Conservation (phyloP, 2,888 invertebrate species). For the Eilema depressum region DNA sequence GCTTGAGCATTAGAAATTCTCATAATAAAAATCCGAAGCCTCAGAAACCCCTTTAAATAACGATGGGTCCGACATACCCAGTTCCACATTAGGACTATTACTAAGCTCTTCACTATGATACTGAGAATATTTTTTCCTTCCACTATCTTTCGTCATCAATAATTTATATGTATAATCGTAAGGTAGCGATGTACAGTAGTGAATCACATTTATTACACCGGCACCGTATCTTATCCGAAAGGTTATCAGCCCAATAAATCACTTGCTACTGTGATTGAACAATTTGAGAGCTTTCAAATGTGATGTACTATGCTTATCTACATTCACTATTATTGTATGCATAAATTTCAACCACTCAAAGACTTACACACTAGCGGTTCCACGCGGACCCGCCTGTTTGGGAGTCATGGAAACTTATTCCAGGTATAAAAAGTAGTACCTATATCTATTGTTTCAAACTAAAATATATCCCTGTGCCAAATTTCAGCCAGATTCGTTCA, state of each 20-base stretch:
- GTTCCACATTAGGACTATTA: too few species aligned
- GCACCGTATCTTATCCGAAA: conserved; percentile 38
- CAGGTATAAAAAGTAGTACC: too few species aligned
- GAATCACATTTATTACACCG: conserved; percentile 33
- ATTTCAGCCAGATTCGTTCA: too few species aligned
- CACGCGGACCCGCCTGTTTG: too few species aligned
- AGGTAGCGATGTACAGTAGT: conserved; percentile 31
- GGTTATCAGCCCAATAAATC: conserved; percentile 32
- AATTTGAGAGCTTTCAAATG: conserved; percentile 9
- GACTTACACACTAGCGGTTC: not conserved
- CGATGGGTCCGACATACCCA: too few species aligned
- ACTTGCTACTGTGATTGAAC: not conserved
- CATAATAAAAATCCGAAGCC: too few species aligned
- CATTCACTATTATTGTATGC: not conserved
- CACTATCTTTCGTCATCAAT: conserved; percentile 17
- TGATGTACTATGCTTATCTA: conserved; percentile 1
- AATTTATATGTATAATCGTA: conserved; percentile 22
- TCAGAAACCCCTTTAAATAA: too few species aligned
- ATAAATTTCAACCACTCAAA: not conserved
- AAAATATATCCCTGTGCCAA: too few species aligned
- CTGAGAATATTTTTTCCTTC: not conserved
- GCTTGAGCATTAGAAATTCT: too few species aligned
- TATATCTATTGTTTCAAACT: too few species aligned
- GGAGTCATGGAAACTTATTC: too few species aligned
- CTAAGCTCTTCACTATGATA: not conserved